Evolutionary conservation across 30 jellyfish, hydroid and myxozoan genomes (phyloP), one percentile per base, ranked within the genome.

Genomic region (Aurelia sp.): DNA sequence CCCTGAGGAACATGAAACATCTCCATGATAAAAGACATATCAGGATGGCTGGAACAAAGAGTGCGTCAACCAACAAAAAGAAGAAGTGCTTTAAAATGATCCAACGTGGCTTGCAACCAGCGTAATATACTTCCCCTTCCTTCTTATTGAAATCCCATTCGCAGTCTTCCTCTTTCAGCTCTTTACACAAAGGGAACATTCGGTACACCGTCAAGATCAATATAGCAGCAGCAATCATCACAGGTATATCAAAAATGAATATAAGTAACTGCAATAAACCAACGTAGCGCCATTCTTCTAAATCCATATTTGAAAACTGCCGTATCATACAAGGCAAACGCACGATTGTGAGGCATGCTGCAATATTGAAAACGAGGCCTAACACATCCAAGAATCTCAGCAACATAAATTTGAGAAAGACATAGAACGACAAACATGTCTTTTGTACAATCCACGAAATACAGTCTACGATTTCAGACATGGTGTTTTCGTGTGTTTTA

Each of bases 401-500:
- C 61, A 65, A 55, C 15, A 88, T 33, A 53, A 93, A 93, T 37
- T 87, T 74, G 19, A 93, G 62, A 61, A 75, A 88, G 31, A 93
- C 76, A 51, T 84, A 74, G 6, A 87, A 76, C 16, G 98, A 62
- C 90, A 89, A 93, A 76, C 87, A 87, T 52, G 96, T 81, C 80
- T 93, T 93, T 23, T 87, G 89, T 16, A 88, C 93, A 50, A 93
- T 75, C 79, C 84, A 93, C 0, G 97, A 85, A 13, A 93, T 93
- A 53, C 96, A 93, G 61, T 93, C 98, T 7, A 93, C 85, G 35
- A 93, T 82, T 78, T 93, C 98, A 15, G 98, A 87, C 98, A 93
- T 93, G 47, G 16, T 59, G 18, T 10, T 64, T 19, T n/a, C 33
- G 15, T 61, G 12, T 61, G 11, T 3, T 10, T 44, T 44, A 44